Evolutionary conservation across 2,113 vertebrate genomes (phyloP).

Genomic region (Pan troglodytes): DNA sequence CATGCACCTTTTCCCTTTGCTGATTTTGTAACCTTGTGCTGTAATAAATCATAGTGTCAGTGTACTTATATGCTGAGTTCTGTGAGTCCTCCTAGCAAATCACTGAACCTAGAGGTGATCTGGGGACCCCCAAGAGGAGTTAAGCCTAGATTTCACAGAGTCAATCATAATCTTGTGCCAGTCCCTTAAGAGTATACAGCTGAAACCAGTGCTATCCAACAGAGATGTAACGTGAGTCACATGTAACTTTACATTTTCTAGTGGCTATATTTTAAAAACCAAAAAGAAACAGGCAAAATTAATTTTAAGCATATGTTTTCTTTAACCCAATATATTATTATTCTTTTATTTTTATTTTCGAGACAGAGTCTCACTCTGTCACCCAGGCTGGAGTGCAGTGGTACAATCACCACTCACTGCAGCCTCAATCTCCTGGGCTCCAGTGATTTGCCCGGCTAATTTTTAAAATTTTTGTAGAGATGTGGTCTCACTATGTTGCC

Average conservation of each 20-base stretch:
- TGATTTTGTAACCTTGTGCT: constrained; percentile 2
- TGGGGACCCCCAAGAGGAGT: not conserved
- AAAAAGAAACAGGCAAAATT: not conserved
- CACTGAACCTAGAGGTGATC: not conserved
- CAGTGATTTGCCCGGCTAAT: too few species aligned
- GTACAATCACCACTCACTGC: too few species aligned
- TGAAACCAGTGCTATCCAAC: not conserved
- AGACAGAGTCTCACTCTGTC: too few species aligned
- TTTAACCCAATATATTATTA: not conserved
- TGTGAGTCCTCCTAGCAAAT: not conserved
- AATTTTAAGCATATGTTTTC: not conserved
- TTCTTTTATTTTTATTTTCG: too few species aligned
- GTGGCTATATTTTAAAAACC: not conserved
- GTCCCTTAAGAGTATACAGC: not conserved
- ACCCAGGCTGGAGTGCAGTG: too few species aligned
- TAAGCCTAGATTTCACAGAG: not conserved
- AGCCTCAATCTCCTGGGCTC: too few species aligned
- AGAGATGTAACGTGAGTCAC: not conserved
- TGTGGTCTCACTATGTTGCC: too few species aligned
- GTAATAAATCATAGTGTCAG: not conserved
- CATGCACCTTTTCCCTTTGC: not conserved
- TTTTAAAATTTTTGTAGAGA: too few species aligned
- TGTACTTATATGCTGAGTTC: not conserved
- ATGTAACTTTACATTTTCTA: not conserved
- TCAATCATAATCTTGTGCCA: not conserved